Base-by-base conservation (phyloP, 2,888 invertebrate species). In the Hypsopygia costalis region DNA sequence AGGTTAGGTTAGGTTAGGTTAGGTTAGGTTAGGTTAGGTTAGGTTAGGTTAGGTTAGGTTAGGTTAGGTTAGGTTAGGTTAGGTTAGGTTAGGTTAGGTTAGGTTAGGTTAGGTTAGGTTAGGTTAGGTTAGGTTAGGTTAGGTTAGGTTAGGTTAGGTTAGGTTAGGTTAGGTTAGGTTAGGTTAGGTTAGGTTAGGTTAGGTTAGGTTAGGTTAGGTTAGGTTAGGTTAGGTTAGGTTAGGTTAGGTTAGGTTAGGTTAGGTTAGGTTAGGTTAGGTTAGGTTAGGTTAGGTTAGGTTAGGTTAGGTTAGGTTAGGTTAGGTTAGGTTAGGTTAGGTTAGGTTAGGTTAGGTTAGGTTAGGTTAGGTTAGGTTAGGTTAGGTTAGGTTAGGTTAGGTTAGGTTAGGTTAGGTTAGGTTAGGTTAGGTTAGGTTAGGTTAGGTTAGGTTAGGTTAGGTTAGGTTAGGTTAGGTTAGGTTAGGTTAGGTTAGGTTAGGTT, bases 51-150 rank as follows among this genome's bases (percentile, higher is more conserved):
- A 43, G 43, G 43, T 44, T 36, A 37, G 43, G 46, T 40, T 44
- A 41, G 46, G 46, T 47, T 51, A 44, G 46, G 43, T 47, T 46
- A 44, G 43, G 45, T 43, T 45, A 43, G 49, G 46, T 45, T 44
- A 45, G 49, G 47, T 47, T 45, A 43, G 49, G 47, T 43, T 45
- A 44, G 44, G 45, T 43, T 44, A 43, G 44, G 42, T 44, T 38
- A 41, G 40, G 45, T 38, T 43, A 39, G 43, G 45, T 44, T 43
- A 45, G 45, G 48, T 43, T 43, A 43, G 39, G 39, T 33, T 33
- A 39, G 39, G 39, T 33, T 33, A 39, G 39, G 39, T 33, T 33
- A 39, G 39, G 39, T 33, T 33, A 39, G 39, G 36, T 30, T 30
- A 36, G 36, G 36, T 30, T 30, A 49, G 56, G 53, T 52, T 50